Evolutionary conservation across 2,888 invertebrate species (phyloP).

Genomic region (Leucophenga maculata): DNA sequence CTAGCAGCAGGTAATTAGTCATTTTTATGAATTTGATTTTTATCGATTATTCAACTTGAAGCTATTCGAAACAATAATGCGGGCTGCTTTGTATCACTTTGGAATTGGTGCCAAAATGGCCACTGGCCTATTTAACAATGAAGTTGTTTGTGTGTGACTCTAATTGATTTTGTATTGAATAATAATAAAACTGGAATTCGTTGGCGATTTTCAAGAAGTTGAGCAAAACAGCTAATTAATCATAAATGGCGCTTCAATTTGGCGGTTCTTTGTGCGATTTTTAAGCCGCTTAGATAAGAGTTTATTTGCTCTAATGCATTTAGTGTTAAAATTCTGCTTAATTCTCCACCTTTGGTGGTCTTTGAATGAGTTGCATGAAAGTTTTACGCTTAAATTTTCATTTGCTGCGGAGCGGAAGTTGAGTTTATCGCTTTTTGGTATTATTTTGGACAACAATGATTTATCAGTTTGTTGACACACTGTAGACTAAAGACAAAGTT

Average conservation of each 20-base stretch:
- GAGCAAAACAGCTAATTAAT: constrained; percentile 1
- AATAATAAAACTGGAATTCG: background rate
- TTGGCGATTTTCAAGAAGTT: background rate
- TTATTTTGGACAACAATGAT: constrained; percentile 1
- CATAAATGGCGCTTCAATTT: background rate
- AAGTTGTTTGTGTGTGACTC: constrained; percentile 17
- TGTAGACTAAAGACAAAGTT: too few species aligned
- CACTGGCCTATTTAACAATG: constrained; percentile 16
- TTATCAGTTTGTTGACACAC: too few species aligned
- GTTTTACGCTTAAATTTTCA: too few species aligned
- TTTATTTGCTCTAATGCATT: background rate
- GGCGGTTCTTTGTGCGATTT: too few species aligned
- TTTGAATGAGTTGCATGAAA: too few species aligned
- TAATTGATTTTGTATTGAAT: constrained; percentile 16
- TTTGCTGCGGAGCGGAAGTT: too few species aligned
- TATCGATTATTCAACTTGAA: background rate
- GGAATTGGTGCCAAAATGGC: constrained; percentile 14
- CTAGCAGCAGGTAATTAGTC: constrained; percentile 2
- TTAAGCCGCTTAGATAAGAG: too few species aligned
- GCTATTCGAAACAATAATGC: background rate
- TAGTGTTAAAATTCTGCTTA: constrained; percentile 4
- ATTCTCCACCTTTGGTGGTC: too few species aligned
- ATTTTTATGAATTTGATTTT: constrained; percentile 7
- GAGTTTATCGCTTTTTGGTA: background rate
- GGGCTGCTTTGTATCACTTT: background rate